A percentile compares a stretch with the other conserved stretches of the same genome.
phyloP scores from a whole-genome alignment of 2,797 vertebrate genomes.

The Ctenosaura bakeri region DNA sequence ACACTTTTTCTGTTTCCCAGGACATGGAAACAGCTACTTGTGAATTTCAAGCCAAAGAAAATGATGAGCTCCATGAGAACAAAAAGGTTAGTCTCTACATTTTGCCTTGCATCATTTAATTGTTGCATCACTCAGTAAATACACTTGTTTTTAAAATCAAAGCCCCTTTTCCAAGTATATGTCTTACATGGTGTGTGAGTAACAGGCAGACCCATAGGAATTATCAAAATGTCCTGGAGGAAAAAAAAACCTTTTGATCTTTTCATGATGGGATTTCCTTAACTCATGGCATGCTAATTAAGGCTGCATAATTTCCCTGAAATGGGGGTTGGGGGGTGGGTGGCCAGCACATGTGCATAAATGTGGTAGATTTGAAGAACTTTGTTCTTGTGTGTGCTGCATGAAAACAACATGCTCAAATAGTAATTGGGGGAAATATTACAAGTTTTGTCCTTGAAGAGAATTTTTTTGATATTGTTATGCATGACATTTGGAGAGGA shows the following conservation, averaged over 20 bases:
- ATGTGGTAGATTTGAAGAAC: background rate
- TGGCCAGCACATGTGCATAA: too few species aligned
- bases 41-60: slow-evolving; percentile 65
- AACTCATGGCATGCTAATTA: slow-evolving; percentile 24
- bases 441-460: background rate
- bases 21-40: slow-evolving; percentile 52
- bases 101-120: slow-evolving; percentile 30
- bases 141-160: slow-evolving; percentile 11
- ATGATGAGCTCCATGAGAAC: slow-evolving; percentile 28
- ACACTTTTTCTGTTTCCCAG: slow-evolving; percentile 9
- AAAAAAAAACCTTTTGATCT: background rate
- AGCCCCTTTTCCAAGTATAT: background rate
- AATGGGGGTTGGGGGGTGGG: background rate
- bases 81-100: slow-evolving; percentile 46
- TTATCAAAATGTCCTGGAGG: slow-evolving; percentile 6
- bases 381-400: background rate
- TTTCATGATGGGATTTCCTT: slow-evolving; percentile 29
- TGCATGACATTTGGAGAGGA: background rate
- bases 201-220: slow-evolving; percentile 1
- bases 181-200: background rate
- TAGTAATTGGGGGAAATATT: background rate
- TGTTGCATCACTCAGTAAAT: background rate
- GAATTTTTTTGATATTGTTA: background rate
- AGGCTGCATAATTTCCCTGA: background rate
- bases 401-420: background rate